Evolutionary conservation across 2,888 invertebrate species (phyloP).

Genomic region (Anoplius nigerrimus): DNA sequence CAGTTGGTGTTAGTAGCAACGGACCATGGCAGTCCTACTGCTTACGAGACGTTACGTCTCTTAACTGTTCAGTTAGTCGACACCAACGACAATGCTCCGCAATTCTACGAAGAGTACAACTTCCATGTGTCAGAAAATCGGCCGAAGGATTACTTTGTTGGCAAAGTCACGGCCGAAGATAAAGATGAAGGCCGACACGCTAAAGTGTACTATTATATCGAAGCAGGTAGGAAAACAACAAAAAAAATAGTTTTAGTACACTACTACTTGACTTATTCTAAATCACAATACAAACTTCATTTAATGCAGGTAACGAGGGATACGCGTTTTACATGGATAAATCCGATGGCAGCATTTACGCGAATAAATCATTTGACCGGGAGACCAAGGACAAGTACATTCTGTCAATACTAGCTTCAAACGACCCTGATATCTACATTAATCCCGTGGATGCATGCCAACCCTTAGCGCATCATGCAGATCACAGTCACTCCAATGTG

Average conservation of each 20-base stretch:
- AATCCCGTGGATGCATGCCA: conserved; percentile 70
- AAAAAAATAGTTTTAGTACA: not conserved
- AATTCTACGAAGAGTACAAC: conserved; percentile 83
- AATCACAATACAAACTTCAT: not conserved
- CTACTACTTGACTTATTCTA: no score
- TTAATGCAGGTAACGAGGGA: conserved; percentile 82
- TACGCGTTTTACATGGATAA: conserved; percentile 87
- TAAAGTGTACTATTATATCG: conserved; percentile 88
- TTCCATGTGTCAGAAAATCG: conserved; percentile 85
- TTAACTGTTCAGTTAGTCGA: conserved; percentile 86
- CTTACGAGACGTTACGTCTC: conserved; percentile 86
- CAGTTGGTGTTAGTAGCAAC: conserved; percentile 87
- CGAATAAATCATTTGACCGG: conserved; percentile 88
- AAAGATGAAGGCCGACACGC: conserved; percentile 88
- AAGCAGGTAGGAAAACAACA: conserved; percentile 72
- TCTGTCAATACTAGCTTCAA: conserved; percentile 88
- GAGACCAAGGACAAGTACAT: conserved; percentile 86
- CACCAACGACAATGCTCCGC: conserved; percentile 88
- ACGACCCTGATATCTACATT: conserved; percentile 85
- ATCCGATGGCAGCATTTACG: conserved; percentile 86
- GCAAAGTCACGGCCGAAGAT: conserved; percentile 84
- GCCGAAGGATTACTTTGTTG: conserved; percentile 74
- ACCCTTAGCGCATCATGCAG: conserved; percentile 66
- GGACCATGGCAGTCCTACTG: conserved; percentile 88
- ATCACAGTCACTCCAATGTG: conserved; percentile 84